phyloP scores from a whole-genome alignment of 2,797 vertebrate genomes.

The Chiloscyllium punctatum region DNA sequence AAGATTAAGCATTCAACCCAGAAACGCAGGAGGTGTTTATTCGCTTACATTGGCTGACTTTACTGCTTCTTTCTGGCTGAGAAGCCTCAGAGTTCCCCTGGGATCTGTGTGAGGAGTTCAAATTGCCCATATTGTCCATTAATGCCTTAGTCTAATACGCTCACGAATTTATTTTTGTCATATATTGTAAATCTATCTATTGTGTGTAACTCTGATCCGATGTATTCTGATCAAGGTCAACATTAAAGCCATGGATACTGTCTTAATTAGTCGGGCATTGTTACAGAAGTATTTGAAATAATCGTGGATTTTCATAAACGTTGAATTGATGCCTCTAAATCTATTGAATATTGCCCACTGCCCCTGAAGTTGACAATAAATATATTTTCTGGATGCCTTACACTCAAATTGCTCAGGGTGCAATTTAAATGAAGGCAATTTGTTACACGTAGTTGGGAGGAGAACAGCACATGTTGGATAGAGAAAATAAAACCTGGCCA shows the following conservation, averaged over 20 bases:
- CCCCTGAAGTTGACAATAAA: background rate
- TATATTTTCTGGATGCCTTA: background rate
- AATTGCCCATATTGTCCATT: conserved; percentile 18
- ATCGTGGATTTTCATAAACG: background rate
- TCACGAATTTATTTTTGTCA: background rate
- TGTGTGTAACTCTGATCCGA: background rate
- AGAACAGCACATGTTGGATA: background rate
- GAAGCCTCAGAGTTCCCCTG: background rate
- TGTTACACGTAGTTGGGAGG: background rate
- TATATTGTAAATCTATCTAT: background rate
- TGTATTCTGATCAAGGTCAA: background rate
- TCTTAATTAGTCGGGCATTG: background rate
- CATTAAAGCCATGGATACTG: background rate
- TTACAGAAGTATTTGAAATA: background rate
- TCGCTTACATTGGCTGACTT: background rate
- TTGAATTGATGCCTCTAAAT: background rate
- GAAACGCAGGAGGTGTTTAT: background rate
- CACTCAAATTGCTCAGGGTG: background rate
- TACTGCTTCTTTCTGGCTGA: background rate
- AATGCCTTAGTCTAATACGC: background rate
- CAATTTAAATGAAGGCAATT: background rate
- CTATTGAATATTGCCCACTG: background rate
- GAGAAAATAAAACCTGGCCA: background rate
- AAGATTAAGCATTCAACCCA: background rate
- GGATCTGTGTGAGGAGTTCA: background rate